phyloP scores from a whole-genome alignment of 2,113 vertebrate species.

The Cyprinus carpio region DNA sequence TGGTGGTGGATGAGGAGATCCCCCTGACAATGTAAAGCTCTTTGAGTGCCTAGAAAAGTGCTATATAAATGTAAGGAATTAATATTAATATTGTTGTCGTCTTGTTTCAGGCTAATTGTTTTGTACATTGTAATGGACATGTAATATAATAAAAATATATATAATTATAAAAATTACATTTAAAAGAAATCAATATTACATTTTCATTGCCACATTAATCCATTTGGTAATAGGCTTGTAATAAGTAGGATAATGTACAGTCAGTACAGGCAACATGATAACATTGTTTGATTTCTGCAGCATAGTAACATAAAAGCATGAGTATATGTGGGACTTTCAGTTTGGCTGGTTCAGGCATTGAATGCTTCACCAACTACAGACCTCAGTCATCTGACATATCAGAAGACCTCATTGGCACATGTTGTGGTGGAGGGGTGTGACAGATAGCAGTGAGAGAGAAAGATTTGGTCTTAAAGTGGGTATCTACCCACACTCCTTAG shows the following conservation, averaged over 20 bases:
- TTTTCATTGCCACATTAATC: neutral
- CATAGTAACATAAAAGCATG: neutral
- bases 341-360: neutral
- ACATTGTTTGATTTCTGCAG: neutral
- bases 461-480: constrained; percentile 33
- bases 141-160: neutral
- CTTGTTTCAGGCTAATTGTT: neutral
- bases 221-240: neutral
- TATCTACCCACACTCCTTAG: constrained; percentile 49
- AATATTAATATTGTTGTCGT: neutral
- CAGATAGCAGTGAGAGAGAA: constrained; percentile 21
- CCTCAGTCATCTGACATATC: constrained; percentile 35
- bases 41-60: too few species aligned
- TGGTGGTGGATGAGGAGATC: too few species aligned
- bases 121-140: neutral
- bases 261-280: neutral
- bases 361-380: neutral
- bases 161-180: too few species aligned
- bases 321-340: neutral
- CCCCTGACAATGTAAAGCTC: too few species aligned
- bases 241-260: neutral
- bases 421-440: constrained; percentile 3
- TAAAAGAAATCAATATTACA: neutral
- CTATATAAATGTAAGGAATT: too few species aligned
- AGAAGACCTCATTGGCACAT: neutral